Evolutionary conservation across 2,113 vertebrate genomes (phyloP).

Genomic region (Sebastes schlegelii): DNA sequence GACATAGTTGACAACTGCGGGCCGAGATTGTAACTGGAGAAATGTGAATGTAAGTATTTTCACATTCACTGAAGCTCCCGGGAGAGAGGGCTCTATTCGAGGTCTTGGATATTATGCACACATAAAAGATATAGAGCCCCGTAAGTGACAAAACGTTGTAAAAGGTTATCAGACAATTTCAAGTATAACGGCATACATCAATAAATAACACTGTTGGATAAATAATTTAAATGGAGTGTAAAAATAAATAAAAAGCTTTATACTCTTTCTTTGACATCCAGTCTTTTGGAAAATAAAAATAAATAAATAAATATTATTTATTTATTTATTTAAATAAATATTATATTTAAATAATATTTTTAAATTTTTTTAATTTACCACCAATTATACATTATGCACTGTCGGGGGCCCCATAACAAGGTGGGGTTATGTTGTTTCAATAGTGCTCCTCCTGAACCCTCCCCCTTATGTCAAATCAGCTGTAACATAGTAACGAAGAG

Average conservation of each 20-base stretch:
- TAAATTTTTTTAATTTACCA: background rate
- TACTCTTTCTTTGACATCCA: background rate
- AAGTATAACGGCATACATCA: background rate
- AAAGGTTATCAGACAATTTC: conserved; percentile 1
- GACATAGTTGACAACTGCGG: conserved; percentile 59
- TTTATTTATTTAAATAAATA: no score
- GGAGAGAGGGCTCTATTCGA: conserved; percentile 22
- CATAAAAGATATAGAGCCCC: background rate
- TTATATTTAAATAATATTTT: no score
- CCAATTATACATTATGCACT: background rate
- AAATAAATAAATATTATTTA: no score
- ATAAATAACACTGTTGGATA: background rate
- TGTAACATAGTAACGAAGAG: background rate
- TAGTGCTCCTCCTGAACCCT: background rate
- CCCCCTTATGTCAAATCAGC: background rate
- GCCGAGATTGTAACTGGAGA: conserved; percentile 78
- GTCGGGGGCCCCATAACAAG: no score
- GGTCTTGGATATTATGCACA: conserved; percentile 30
- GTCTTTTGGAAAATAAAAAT: background rate
- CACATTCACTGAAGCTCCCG: conserved; percentile 53
- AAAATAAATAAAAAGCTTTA: background rate
- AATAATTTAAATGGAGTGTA: background rate
- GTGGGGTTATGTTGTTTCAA: background rate
- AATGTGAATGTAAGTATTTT: conserved; percentile 74
- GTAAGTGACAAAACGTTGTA: conserved; percentile 3